phyloP scores from a whole-genome alignment of 2,113 vertebrate genomes.

The Riparia riparia region DNA sequence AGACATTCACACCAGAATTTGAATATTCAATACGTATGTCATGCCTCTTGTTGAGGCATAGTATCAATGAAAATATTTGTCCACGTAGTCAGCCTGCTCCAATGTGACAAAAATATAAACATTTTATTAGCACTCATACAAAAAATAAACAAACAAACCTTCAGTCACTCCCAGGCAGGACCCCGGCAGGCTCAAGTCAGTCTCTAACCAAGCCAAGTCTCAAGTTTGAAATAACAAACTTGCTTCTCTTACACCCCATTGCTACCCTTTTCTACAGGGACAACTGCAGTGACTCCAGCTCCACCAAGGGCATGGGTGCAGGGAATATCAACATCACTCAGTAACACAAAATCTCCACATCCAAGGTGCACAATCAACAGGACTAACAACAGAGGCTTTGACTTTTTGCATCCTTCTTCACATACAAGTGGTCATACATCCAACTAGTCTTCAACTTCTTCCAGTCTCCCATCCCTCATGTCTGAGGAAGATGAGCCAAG shows the following conservation, averaged over 20 bases:
- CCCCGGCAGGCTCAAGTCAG: neutral
- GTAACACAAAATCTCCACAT: neutral
- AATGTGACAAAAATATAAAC: neutral
- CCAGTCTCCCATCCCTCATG: rapidly evolving
- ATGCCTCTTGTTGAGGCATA: neutral
- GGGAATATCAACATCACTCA: neutral
- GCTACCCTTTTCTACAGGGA: neutral
- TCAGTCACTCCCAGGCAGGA: neutral
- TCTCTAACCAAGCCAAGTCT: neutral
- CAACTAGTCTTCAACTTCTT: neutral
- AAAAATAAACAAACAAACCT: neutral
- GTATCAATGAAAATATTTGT: neutral
- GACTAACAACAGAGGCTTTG: neutral
- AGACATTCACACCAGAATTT: neutral
- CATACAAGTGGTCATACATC: rapidly evolving
- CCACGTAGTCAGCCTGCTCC: neutral
- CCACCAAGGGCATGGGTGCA: neutral
- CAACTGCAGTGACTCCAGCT: neutral
- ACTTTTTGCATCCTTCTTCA: neutral
- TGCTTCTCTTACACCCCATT: neutral
- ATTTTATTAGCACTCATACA: neutral
- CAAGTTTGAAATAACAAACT: neutral
- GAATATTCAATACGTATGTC: neutral
- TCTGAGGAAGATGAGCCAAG: neutral
- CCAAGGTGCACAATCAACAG: neutral